These are phyloP conservation scores for Geodia barretti DNA, from an alignment of 37 sponge, comb jelly and placozoan species.

Conservation along the genomic window DNA sequence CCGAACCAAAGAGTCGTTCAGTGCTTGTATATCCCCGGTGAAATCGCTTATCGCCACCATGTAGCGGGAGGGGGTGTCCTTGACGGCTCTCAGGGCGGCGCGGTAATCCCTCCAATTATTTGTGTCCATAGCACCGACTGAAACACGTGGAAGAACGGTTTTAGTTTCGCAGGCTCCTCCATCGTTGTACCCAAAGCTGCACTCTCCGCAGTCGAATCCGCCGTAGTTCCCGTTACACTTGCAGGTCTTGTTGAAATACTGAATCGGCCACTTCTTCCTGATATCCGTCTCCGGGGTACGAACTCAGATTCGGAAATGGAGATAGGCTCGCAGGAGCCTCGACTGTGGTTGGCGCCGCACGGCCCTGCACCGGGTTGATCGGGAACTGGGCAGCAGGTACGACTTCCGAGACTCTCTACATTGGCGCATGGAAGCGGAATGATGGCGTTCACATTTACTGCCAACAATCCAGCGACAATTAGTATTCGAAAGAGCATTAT, in stretches of 20 bases:
- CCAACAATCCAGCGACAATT: not conserved
- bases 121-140: not conserved
- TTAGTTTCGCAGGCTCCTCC: not conserved
- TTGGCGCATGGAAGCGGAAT: constrained; percentile 6
- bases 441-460: not conserved
- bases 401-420: not conserved
- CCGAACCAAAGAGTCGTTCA: not conserved
- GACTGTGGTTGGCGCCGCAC: not conserved
- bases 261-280: not conserved
- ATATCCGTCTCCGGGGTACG: not conserved
- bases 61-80: not conserved
- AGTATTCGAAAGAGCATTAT: not conserved
- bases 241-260: not conserved
- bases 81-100: not conserved
- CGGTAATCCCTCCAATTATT: not conserved
- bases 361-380: not conserved
- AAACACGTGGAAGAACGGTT: not conserved
- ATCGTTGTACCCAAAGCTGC: not conserved
- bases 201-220: constrained; percentile 8
- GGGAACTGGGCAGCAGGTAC: not conserved
- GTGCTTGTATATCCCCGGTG: not conserved
- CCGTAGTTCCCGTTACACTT: not conserved
- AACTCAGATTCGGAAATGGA: not conserved
- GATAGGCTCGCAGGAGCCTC: not conserved
- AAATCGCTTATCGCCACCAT: not conserved